Evolutionary conservation across 2,888 invertebrate species (phyloP).

Genomic region (Diaphora mendica): DNA sequence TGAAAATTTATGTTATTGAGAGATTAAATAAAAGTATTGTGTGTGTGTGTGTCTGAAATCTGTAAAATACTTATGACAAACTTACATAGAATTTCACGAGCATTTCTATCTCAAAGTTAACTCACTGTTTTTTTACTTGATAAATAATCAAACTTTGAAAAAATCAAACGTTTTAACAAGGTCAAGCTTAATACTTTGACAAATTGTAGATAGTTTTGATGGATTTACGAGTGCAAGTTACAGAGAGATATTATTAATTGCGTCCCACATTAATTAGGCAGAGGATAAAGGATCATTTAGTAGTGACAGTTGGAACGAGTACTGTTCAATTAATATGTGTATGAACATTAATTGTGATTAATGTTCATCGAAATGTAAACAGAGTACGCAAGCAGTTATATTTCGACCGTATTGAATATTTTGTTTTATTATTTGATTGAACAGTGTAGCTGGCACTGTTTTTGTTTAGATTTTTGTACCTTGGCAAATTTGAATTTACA

Average conservation of each 20-base stretch:
- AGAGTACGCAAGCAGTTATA: not conserved
- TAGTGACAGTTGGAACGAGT: not conserved
- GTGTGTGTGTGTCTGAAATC: too few relatives aligned
- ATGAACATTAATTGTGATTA: not conserved
- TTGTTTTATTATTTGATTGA: not conserved
- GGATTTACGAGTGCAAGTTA: not conserved
- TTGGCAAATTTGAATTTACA: too few relatives aligned
- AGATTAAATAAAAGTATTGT: too few relatives aligned
- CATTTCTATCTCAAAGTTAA: not conserved
- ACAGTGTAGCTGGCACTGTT: too few relatives aligned
- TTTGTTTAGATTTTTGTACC: too few relatives aligned
- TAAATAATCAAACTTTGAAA: too few relatives aligned
- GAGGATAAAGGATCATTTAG: constrained; percentile 3
- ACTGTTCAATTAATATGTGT: constrained; percentile 1
- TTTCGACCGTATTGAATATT: not conserved
- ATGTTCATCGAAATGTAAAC: not conserved
- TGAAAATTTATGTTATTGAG: too few relatives aligned
- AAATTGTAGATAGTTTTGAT: constrained; percentile 9
- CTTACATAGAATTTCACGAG: not conserved
- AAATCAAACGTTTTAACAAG: not conserved
- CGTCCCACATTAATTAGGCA: constrained; percentile 5
- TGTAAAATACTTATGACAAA: not conserved
- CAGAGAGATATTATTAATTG: constrained; percentile 2
- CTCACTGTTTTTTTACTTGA: not conserved
- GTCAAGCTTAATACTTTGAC: not conserved